Evolutionary conservation across 2,113 vertebrate species (phyloP).

Genomic region (Lanius collurio): DNA sequence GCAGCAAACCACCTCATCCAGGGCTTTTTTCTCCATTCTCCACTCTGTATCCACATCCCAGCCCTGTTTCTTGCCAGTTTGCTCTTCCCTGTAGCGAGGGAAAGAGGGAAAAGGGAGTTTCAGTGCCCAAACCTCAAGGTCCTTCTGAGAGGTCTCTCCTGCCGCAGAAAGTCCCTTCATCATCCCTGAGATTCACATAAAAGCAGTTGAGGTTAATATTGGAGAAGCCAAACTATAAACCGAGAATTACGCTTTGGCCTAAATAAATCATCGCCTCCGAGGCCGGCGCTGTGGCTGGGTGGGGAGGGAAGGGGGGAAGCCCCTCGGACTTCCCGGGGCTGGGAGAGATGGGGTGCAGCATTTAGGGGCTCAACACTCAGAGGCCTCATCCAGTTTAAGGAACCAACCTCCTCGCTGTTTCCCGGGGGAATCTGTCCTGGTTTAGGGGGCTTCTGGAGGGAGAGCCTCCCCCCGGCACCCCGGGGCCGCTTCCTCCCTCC

Average conservation of each 20-base stretch:
- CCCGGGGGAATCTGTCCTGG: background rate
- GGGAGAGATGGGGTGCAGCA: accelerated
- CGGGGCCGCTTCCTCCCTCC: slow-evolving; percentile 18
- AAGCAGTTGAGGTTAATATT: background rate
- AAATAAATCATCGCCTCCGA: slow-evolving; percentile 2
- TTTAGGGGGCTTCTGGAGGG: background rate
- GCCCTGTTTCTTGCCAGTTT: background rate
- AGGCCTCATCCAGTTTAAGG: accelerated
- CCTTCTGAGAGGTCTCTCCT: background rate
- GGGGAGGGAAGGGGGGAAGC: background rate
- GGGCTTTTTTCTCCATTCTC: background rate
- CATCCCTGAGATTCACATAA: background rate
- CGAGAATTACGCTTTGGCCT: slow-evolving; percentile 27
- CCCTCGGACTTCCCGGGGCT: background rate
- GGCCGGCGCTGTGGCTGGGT: background rate
- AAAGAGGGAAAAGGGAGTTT: background rate
- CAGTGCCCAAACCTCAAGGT: background rate
- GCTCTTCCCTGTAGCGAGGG: background rate
- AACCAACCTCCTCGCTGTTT: too few species aligned
- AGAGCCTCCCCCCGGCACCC: background rate
- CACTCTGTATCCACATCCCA: background rate
- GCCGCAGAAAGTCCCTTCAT: background rate
- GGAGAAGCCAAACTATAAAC: slow-evolving; percentile 38
- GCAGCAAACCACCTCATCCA: accelerated
- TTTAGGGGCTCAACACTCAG: accelerated